Percentiles rank a stretch among this genome's conserved stretches.
Evolutionary conservation across 2,797 vertebrate genomes (phyloP).

Genomic region (Echiichthys vipera): DNA sequence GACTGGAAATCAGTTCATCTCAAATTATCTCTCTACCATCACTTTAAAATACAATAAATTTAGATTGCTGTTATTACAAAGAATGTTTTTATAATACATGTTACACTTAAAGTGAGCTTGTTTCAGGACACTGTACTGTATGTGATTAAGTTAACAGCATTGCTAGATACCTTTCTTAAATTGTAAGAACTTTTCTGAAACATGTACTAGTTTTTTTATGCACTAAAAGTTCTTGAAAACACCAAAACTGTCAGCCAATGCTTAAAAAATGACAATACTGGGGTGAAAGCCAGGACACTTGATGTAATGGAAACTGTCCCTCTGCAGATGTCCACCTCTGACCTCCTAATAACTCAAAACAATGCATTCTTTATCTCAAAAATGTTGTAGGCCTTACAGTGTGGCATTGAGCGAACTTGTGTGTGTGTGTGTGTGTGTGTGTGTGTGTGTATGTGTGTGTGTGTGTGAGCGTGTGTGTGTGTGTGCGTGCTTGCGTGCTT

Average conservation of each 20-base stretch:
- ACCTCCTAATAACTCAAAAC: slow-evolving; percentile 57
- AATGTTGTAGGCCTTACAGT: slow-evolving; percentile 46
- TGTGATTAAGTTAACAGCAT: neutral
- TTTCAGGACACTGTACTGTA: neutral
- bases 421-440: neutral
- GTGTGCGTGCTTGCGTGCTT: too few relatives aligned
- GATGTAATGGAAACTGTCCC: slow-evolving; percentile 71
- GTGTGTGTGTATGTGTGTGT: slow-evolving; percentile 4
- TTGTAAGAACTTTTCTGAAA: neutral
- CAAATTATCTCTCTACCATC: neutral
- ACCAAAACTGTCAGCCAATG: neutral
- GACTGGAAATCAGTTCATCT: neutral
- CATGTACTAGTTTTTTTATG: neutral
- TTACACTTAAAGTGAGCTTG: neutral
- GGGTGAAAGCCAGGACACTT: slow-evolving; percentile 35
- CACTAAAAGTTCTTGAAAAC: neutral
- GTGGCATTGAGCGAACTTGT: slow-evolving; percentile 22
- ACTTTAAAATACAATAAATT: neutral
- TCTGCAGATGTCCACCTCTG: slow-evolving; percentile 71
- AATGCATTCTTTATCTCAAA: slow-evolving; percentile 58
- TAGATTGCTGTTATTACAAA: neutral
- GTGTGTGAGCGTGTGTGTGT: slow-evolving; percentile 23
- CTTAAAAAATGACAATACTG: neutral
- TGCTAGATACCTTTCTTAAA: neutral
- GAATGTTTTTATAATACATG: neutral